Evolutionary conservation across 2,888 invertebrate species (phyloP).

Genomic region (Hyles lineata): DNA sequence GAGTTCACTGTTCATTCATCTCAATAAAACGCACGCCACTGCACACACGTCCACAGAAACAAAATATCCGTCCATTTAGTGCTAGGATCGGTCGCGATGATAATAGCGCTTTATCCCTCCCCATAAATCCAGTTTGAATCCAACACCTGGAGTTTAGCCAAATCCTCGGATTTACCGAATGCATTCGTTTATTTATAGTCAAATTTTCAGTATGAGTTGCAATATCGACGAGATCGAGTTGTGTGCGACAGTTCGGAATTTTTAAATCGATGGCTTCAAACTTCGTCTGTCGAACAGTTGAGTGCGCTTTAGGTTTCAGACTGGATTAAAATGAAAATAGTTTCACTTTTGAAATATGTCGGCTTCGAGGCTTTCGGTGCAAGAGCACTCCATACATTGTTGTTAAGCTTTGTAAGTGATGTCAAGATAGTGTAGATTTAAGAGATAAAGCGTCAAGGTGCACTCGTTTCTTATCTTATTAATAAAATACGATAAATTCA

Average conservation of each 20-base stretch:
- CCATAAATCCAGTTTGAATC: conserved; percentile 29
- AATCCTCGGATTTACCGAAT: conserved; percentile 28
- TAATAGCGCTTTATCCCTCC: conserved; percentile 24
- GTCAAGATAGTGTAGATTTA: too few relatives aligned
- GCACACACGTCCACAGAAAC: neutral
- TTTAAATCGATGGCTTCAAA: neutral
- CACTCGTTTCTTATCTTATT: too few relatives aligned
- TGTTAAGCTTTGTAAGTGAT: too few relatives aligned
- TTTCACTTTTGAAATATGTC: neutral
- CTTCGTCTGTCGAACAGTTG: conserved; percentile 9
- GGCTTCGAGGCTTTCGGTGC: neutral
- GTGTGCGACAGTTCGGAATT: neutral
- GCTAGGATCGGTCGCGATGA: neutral
- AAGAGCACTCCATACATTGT: neutral
- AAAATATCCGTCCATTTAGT: conserved; percentile 4
- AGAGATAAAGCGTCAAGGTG: too few relatives aligned
- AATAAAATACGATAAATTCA: too few relatives aligned
- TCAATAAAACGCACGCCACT: neutral
- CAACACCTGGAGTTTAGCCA: conserved; percentile 27
- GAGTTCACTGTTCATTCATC: too few relatives aligned
- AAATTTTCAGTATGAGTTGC: conserved; percentile 1
- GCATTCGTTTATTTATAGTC: conserved; percentile 26
- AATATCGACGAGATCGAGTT: neutral
- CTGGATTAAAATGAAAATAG: conserved; percentile 1
- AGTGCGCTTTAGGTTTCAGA: neutral